Conservation (phyloP, 2,888 invertebrate genomes). For the Xestia xanthographa region DNA sequence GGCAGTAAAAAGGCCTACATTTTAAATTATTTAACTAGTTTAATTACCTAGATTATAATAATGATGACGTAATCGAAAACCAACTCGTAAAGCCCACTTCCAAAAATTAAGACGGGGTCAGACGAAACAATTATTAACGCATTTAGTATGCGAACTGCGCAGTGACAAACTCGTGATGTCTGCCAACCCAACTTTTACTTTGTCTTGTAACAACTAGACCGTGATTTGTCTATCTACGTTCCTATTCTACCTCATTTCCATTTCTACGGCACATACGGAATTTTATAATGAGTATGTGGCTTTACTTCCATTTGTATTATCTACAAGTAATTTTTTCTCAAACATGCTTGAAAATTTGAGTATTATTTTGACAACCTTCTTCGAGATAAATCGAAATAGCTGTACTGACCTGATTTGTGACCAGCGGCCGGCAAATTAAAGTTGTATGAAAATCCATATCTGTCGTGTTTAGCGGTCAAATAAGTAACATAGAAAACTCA, state of each 20-base stretch:
- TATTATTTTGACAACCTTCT: too few species aligned
- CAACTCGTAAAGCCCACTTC: neutral
- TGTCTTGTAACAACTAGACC: conserved; percentile 69
- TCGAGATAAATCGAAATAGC: too few species aligned
- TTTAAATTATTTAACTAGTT: conserved; percentile 7
- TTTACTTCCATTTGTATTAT: conserved; percentile 17
- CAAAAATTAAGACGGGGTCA: conserved; percentile 32
- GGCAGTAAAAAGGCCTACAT: neutral
- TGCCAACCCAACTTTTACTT: conserved; percentile 70
- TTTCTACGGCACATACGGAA: conserved; percentile 63
- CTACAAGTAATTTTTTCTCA: too few species aligned
- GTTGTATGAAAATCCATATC: too few species aligned
- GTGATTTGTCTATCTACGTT: conserved; percentile 70
- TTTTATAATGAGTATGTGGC: conserved; percentile 56
- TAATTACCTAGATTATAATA: neutral
- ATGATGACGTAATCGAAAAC: conserved; percentile 1
- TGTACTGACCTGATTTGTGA: too few species aligned
- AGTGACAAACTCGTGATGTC: conserved; percentile 66
- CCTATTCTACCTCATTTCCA: conserved; percentile 65
- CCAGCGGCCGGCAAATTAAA: too few species aligned
- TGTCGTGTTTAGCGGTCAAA: too few species aligned
- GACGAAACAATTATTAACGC: conserved; percentile 61
- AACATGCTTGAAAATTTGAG: too few species aligned
- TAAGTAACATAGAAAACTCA: too few species aligned
- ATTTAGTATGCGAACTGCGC: conserved; percentile 61